These are phyloP conservation scores for Pantherophis guttatus DNA, from an alignment of 2,113 vertebrate genomes.

Conservation along the genomic window DNA sequence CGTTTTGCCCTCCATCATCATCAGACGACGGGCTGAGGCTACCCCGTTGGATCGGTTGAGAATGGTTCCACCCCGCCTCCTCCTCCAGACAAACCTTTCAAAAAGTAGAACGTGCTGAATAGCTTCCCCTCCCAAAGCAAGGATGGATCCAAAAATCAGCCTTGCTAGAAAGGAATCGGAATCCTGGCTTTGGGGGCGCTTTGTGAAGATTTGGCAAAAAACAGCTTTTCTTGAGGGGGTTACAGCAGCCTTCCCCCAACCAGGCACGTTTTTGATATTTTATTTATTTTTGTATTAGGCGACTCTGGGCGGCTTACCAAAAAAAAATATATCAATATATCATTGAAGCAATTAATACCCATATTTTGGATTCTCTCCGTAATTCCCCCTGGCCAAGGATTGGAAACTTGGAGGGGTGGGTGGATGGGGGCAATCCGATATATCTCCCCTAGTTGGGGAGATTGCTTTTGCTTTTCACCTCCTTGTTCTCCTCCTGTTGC, in stretches of 20 bases:
- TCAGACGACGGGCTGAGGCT: not conserved
- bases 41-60: not conserved
- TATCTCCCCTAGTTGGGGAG: not conserved
- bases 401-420: not conserved
- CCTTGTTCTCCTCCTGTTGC: not conserved
- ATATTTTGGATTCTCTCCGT: not conserved
- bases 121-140: not conserved
- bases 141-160: not conserved
- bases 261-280: not conserved
- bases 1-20: not conserved
- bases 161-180: not conserved
- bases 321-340: not conserved
- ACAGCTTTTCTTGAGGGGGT: not conserved
- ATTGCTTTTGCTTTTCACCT: not conserved
- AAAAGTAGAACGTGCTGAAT: not conserved
- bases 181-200: not conserved
- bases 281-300: not conserved
- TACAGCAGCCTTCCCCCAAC: not conserved
- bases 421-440: not conserved
- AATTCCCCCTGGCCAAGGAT: not conserved
- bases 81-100: not conserved
- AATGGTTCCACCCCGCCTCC: not conserved
- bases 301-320: not conserved
- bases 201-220: not conserved
- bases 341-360: not conserved